phyloP scores from a whole-genome alignment of 2,113 vertebrate species.

The Eptatretus burgeri region DNA sequence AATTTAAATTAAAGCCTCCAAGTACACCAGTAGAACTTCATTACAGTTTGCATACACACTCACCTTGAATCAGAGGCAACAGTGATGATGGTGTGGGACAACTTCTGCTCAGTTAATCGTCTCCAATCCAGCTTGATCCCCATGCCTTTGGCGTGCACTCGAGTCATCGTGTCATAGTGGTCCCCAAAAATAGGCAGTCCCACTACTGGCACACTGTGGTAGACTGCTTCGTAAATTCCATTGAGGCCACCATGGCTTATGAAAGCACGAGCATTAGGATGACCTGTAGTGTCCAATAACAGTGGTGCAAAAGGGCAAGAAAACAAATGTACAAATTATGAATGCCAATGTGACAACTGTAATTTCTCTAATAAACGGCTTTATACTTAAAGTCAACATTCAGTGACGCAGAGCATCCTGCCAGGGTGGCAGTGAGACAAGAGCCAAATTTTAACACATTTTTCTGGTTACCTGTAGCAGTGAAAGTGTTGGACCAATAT shows the following conservation, averaged over 20 bases:
- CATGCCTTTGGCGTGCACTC: slow-evolving; percentile 91
- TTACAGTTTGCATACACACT: slow-evolving; percentile 7
- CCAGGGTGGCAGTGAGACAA: too few species aligned
- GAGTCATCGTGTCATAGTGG: slow-evolving; percentile 92
- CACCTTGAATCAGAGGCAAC: slow-evolving; percentile 60
- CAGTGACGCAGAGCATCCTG: too few species aligned
- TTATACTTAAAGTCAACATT: too few species aligned
- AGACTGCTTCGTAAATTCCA: slow-evolving; percentile 96
- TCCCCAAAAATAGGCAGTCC: slow-evolving; percentile 87
- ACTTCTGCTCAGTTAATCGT: slow-evolving; percentile 35
- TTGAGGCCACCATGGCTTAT: slow-evolving; percentile 84
- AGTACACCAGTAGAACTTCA: too few species aligned
- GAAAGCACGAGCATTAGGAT: slow-evolving; percentile 54
- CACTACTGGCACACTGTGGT: slow-evolving; percentile 77
- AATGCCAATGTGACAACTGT: too few species aligned
- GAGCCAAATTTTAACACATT: too few species aligned
- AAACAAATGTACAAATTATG: too few species aligned
- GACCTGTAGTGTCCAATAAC: slow-evolving; percentile 21
- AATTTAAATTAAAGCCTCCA: too few species aligned
- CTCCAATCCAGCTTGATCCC: slow-evolving; percentile 81
- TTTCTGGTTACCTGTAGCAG: too few species aligned
- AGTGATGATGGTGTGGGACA: slow-evolving; percentile 37
- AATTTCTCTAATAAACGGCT: too few species aligned
- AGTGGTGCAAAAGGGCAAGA: too few species aligned
- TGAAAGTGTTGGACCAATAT: too few species aligned